Evolutionary conservation across 2,888 invertebrate species (phyloP), one percentile per base, ranked within the genome.

Genomic region (Eupithecia dodoneata): DNA sequence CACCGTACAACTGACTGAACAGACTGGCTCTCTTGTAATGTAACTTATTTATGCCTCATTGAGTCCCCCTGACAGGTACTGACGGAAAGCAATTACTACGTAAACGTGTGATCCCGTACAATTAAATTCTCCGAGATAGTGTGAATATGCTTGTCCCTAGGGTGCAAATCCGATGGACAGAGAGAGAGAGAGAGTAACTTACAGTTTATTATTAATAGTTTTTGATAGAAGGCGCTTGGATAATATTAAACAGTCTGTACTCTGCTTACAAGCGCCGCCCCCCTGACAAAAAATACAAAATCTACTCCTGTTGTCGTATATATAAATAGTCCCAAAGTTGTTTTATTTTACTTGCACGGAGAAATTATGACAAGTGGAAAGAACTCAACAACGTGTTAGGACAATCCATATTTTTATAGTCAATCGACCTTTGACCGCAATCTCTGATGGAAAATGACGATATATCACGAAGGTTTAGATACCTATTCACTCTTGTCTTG

Each of bases 41-140:
- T 44, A 10, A n/a, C n/a, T 41, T 44, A 44, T 69, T 44, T 18
- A 44, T 4, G 67, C 45, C 45, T 69, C 67, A 69, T 69, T 69
- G 67, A 45, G 67, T 71, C n/a, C 49, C 41, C 42, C 9, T 45
- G 49, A 71, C 71, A 49, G 41, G 30, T 71, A 12, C 49, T 30
- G 44, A 69, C 45, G 41, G 45, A 69, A 69, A 10, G 67, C 67
- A 69, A 69, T 69, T 69, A 69, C 67, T 44, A 15, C 7, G 7
- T 69, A n/a, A 69, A n/a, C 67, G 18, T 69, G 67, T 44, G 67
- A 69, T 42, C 66, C 5, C 42, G 7, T 42, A 42, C 42, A 42
- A 41, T 66, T 66, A 42, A 15, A 63, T 12, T 10, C 0, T 30
- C 12, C 4, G 12, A 12, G 10, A 63, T 4, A 18, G 18, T 18